phyloP scores from a whole-genome alignment of 1,140 invertebrate genomes.

The Drosophila simulans region DNA sequence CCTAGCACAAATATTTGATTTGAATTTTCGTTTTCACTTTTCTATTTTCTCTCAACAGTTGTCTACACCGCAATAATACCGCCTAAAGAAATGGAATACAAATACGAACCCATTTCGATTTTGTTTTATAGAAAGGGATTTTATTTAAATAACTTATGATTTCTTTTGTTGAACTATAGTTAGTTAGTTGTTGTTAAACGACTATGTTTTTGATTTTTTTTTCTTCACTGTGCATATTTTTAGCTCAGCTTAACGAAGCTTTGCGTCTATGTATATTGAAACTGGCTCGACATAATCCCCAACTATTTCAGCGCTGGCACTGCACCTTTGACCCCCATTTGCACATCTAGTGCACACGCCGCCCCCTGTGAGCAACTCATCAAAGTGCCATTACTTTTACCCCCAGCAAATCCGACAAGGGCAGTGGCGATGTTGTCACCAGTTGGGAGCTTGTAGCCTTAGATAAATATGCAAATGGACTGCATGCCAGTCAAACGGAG shows the following conservation, averaged over 20 bases:
- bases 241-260: slow-evolving; percentile 37
- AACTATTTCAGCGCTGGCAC: slow-evolving; percentile 68
- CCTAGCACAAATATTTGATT: slow-evolving; percentile 77
- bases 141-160: too few species aligned
- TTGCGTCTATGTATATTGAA: slow-evolving; percentile 34
- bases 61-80: slow-evolving; percentile 11
- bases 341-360: not conserved
- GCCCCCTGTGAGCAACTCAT: slow-evolving; percentile 35
- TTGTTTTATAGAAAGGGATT: too few species aligned
- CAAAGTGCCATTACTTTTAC: slow-evolving; percentile 62
- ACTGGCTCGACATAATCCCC: slow-evolving; percentile 66
- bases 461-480: slow-evolving; percentile 80
- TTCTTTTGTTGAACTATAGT: too few species aligned
- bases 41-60: slow-evolving; percentile 25
- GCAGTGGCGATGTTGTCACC: slow-evolving; percentile 55
- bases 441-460: slow-evolving; percentile 52
- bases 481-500: slow-evolving; percentile 48
- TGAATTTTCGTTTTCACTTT: slow-evolving; percentile 44
- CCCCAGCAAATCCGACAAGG: slow-evolving; percentile 63
- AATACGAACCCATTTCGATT: too few species aligned
- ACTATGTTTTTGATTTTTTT: too few species aligned
- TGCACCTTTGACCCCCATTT: slow-evolving; percentile 67
- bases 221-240: slow-evolving; percentile 22
- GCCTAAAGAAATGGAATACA: too few species aligned
- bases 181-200: too few species aligned